These are phyloP conservation scores for Teinopalpus imperialis DNA, from an alignment of 2,888 invertebrate species.

Conservation along the genomic window DNA sequence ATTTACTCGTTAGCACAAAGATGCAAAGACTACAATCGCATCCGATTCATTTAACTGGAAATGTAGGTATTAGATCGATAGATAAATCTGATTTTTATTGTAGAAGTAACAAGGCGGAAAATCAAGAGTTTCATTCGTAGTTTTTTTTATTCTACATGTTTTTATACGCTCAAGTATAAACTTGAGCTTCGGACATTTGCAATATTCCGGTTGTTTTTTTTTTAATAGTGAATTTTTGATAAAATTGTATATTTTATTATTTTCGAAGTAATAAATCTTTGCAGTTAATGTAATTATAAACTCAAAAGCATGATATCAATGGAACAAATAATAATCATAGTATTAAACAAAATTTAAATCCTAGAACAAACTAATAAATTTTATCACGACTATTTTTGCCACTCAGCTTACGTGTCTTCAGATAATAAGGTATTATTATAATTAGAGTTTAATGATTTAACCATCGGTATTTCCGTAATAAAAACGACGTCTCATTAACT, in stretches of 20 bases:
- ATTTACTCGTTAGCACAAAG: not conserved
- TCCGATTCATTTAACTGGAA: not conserved
- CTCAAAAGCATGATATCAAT: slow-evolving; percentile 11
- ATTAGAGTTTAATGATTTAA: slow-evolving; percentile 2
- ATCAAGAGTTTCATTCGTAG: slow-evolving; percentile 6
- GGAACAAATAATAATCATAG: slow-evolving; percentile 18
- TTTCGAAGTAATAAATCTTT: slow-evolving; percentile 14
- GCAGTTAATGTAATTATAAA: too few species aligned
- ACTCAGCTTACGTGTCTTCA: not conserved
- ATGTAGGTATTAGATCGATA: slow-evolving; percentile 15
- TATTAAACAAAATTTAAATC: slow-evolving; percentile 43
- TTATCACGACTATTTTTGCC: slow-evolving; percentile 33
- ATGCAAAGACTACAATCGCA: not conserved
- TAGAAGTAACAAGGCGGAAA: slow-evolving; percentile 26
- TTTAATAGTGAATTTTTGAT: not conserved
- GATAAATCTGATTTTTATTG: slow-evolving; percentile 16
- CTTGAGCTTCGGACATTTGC: not conserved
- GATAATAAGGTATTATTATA: slow-evolving; percentile 1
- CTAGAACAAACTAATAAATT: slow-evolving; percentile 40
- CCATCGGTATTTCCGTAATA: slow-evolving; percentile 10
- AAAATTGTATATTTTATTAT: not conserved
- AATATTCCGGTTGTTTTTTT: slow-evolving; percentile 3
- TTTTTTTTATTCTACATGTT: not conserved
- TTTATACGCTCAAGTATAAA: not conserved
- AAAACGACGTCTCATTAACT: slow-evolving; percentile 1